These are phyloP conservation scores for Morone saxatilis DNA, from an alignment of 2,113 vertebrate genomes.

Conservation along the genomic window DNA sequence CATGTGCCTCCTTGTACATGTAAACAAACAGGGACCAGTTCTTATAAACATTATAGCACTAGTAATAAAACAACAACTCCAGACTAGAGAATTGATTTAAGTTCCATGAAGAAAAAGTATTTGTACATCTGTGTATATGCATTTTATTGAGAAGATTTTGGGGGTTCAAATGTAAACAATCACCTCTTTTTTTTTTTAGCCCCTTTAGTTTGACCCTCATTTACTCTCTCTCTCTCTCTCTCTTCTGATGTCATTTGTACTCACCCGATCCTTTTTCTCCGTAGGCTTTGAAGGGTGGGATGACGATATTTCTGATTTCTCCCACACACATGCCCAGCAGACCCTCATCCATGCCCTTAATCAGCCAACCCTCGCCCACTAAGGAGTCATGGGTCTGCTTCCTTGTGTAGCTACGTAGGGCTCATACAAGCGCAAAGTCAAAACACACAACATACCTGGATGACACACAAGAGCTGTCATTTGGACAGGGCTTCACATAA, in stretches of 20 bases:
- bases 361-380: slow-evolving; percentile 92
- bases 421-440: slow-evolving; percentile 77
- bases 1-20: too few species aligned
- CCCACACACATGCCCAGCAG: slow-evolving; percentile 96
- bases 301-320: slow-evolving; percentile 91
- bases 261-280: slow-evolving; percentile 95
- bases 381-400: slow-evolving; percentile 92
- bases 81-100: too few species aligned
- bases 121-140: too few species aligned
- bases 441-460: slow-evolving; percentile 75
- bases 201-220: neutral
- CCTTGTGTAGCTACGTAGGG: slow-evolving; percentile 86
- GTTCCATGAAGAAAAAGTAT: too few species aligned
- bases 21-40: neutral
- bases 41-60: neutral
- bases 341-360: slow-evolving; percentile 97
- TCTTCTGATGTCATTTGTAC: neutral
- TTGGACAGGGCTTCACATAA: neutral
- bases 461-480: slow-evolving; percentile 58
- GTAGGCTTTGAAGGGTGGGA: slow-evolving; percentile 95
- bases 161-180: too few species aligned
- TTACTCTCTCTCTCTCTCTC: neutral
- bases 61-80: neutral
- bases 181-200: too few species aligned
- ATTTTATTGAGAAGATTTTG: too few species aligned